Evolutionary conservation across 2,797 vertebrate species (phyloP).

Genomic region (Chelon auratus): DNA sequence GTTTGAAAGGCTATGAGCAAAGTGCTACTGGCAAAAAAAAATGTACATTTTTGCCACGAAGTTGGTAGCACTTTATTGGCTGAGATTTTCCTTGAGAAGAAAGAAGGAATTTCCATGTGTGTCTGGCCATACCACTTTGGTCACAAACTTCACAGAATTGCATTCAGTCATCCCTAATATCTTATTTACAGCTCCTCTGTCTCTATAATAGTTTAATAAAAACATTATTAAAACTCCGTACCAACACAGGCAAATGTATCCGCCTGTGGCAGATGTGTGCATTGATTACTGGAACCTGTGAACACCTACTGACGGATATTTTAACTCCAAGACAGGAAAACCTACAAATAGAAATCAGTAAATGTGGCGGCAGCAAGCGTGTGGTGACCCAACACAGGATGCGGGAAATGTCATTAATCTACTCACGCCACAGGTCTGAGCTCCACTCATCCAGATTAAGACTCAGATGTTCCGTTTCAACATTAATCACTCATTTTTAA

Average conservation of each 20-base stretch:
- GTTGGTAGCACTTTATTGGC: too few relatives aligned
- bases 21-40: too few relatives aligned
- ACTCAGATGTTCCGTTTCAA: conserved; percentile 6
- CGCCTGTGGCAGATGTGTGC: not conserved
- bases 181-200: not conserved
- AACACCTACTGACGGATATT: not conserved
- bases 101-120: not conserved
- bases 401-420: conserved; percentile 15
- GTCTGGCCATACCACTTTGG: not conserved
- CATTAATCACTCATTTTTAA: conserved; percentile 3
- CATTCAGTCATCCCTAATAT: conserved; percentile 8
- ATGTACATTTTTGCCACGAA: too few relatives aligned
- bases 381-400: not conserved
- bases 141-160: not conserved
- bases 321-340: not conserved
- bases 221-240: conserved; percentile 5
- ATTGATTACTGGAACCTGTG: conserved; percentile 20
- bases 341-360: not conserved
- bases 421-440: not conserved
- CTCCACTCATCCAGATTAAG: conserved; percentile 10
- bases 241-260: not conserved
- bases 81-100: too few relatives aligned
- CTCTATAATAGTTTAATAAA: not conserved
- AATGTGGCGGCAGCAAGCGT: not conserved
- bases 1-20: too few relatives aligned